Conservation (phyloP, 2,113 vertebrate genomes). For the Carassius auratus region DNA sequence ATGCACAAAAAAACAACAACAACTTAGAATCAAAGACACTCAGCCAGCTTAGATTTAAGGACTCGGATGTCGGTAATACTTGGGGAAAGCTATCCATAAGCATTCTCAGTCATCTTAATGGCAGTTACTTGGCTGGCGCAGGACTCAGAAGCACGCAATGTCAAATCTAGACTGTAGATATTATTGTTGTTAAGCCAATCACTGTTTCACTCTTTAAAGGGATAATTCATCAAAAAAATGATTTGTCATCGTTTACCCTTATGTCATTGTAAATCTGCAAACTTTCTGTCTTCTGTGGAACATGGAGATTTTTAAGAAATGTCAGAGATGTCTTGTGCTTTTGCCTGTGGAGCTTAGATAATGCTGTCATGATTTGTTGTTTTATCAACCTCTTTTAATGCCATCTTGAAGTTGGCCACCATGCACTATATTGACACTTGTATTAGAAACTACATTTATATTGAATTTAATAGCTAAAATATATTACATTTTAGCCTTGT, state of each 20-base stretch:
- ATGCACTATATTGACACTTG: neutral
- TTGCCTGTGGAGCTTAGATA: neutral
- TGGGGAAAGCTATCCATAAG: neutral
- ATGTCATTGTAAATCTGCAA: neutral
- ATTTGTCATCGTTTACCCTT: neutral
- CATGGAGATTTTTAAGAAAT: too few species aligned
- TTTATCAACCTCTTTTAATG: neutral
- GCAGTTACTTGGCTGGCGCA: neutral
- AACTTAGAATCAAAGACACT: neutral
- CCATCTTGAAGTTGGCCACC: neutral
- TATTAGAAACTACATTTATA: neutral
- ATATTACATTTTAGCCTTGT: neutral
- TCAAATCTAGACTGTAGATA: neutral
- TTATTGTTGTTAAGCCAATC: neutral
- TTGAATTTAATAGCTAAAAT: neutral
- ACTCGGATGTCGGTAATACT: neutral
- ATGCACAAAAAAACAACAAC: neutral
- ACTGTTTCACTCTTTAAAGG: neutral
- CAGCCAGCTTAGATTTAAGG: neutral
- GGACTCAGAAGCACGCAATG: neutral
- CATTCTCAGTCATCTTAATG: neutral
- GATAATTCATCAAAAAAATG: neutral
- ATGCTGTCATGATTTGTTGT: neutral
- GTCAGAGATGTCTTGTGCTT: too few species aligned
- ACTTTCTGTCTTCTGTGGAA: too few species aligned